These are phyloP conservation scores for Rhagophthalmus giganteus DNA, from an alignment of 2,888 invertebrate genomes.

Conservation along the genomic window DNA sequence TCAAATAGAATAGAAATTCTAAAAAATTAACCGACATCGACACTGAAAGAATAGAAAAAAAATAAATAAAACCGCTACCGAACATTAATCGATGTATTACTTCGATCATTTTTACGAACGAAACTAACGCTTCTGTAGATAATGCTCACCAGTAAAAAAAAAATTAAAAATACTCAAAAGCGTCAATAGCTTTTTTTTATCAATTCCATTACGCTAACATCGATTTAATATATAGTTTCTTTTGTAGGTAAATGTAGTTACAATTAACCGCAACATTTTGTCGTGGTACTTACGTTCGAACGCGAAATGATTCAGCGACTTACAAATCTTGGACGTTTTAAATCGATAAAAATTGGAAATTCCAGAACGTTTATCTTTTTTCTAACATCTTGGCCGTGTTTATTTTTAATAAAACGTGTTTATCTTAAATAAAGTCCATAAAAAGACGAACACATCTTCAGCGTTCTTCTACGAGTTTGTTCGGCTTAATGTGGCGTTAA, in stretches of 20 bases:
- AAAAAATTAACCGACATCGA: too few species aligned
- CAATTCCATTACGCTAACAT: too few species aligned
- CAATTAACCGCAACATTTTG: constrained; percentile 16
- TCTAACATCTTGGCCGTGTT: constrained; percentile 17
- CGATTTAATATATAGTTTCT: constrained; percentile 1
- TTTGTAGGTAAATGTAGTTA: constrained; percentile 13
- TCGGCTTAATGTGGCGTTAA: constrained; percentile 27
- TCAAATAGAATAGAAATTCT: too few species aligned
- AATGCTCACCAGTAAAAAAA: neutral
- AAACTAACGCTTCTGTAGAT: too few species aligned
- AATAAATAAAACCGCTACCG: too few species aligned
- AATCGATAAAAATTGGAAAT: constrained; percentile 41
- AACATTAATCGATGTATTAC: too few species aligned
- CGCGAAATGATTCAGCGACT: constrained; percentile 17
- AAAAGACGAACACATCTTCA: constrained; percentile 26
- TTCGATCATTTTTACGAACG: too few species aligned
- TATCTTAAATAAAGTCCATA: constrained; percentile 24
- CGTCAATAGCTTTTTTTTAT: constrained; percentile 7
- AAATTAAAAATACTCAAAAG: neutral
- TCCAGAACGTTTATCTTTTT: constrained; percentile 30
- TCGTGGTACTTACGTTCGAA: constrained; percentile 15
- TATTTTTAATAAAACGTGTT: constrained; percentile 31
- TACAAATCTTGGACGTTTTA: constrained; percentile 39
- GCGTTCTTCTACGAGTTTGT: constrained; percentile 19
- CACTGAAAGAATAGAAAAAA: too few species aligned